Conservation (phyloP, 2,888 invertebrate genomes). For the Crepidodera aurea region DNA sequence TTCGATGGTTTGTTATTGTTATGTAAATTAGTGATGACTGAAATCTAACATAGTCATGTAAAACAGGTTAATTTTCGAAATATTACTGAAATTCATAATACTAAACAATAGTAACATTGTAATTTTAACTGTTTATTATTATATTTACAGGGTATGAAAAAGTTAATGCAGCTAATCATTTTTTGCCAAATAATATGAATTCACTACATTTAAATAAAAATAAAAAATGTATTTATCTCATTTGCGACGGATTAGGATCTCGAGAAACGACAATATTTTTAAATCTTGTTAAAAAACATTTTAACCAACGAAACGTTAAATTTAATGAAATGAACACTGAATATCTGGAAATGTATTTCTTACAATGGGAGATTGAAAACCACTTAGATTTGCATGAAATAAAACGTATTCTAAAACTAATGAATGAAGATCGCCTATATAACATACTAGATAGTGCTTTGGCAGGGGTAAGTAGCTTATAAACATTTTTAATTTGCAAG, state of each 20-base stretch:
- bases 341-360: conserved; percentile 54
- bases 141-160: conserved; percentile 44
- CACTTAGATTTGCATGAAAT: conserved; percentile 48
- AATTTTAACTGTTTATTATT: not conserved
- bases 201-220: conserved; percentile 58
- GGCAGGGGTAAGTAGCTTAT: not conserved
- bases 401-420: conserved; percentile 47
- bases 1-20: no score
- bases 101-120: no score
- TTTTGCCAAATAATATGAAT: conserved; percentile 40
- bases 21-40: no score
- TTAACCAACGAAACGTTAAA: conserved; percentile 38
- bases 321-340: conserved; percentile 39
- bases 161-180: conserved; percentile 39
- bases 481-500: no score
- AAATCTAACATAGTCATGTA: no score
- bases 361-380: conserved; percentile 51
- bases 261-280: conserved; percentile 51
- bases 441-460: conserved; percentile 30
- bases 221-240: conserved; percentile 61
- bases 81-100: no score
- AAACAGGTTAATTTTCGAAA: no score
- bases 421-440: conserved; percentile 45
- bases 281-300: conserved; percentile 41
- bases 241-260: conserved; percentile 60